Evolutionary conservation across 2,797 vertebrate species (phyloP).

Genomic region (Mormyrops boulengeri): DNA sequence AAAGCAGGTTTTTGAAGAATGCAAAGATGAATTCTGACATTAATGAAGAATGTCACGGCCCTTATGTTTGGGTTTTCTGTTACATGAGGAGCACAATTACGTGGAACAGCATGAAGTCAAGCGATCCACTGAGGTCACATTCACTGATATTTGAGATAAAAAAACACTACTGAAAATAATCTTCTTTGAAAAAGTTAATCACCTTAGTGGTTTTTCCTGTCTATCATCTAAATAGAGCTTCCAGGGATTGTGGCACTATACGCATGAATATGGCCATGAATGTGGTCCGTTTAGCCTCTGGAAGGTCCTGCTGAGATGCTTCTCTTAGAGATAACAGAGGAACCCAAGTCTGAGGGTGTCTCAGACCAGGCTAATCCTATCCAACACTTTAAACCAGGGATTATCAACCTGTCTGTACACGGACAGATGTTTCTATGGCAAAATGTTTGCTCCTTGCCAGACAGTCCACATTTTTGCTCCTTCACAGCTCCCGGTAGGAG

Average conservation of each 20-base stretch:
- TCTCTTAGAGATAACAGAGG: not conserved
- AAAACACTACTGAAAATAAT: not conserved
- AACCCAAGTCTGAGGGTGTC: not conserved
- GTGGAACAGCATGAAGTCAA: not conserved
- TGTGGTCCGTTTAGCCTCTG: not conserved
- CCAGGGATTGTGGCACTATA: not conserved
- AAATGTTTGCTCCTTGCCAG: not conserved
- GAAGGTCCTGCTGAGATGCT: not conserved
- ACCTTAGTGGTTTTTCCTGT: not conserved
- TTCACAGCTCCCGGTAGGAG: not conserved
- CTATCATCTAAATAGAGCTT: not conserved
- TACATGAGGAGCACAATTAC: not conserved
- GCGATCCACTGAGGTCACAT: not conserved
- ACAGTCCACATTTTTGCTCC: too few relatives aligned
- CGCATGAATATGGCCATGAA: not conserved
- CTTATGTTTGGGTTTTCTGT: not conserved
- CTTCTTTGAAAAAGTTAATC: constrained; percentile 5
- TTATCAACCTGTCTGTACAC: not conserved
- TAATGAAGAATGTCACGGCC: not conserved
- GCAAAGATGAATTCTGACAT: not conserved
- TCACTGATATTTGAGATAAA: not conserved
- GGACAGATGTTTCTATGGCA: not conserved
- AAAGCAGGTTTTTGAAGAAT: not conserved
- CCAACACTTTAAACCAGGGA: not conserved
- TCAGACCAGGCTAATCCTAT: not conserved